A percentile compares a stretch with the other conserved stretches of the same genome.
Conservation (phyloP, 1,140 invertebrate genomes). For the Anthonomus grandis region DNA sequence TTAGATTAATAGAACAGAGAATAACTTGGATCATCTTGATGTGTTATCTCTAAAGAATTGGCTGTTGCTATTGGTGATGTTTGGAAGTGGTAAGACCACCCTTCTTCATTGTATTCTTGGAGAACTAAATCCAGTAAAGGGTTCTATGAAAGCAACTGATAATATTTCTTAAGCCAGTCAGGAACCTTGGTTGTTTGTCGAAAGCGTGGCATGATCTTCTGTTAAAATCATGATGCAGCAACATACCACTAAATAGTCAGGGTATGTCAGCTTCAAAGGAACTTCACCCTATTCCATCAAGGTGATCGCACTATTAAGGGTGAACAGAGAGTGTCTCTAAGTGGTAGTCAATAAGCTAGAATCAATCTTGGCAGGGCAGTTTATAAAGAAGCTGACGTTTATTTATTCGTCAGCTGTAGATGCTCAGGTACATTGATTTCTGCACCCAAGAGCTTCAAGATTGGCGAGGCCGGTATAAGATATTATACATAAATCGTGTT, state of each 20-base stretch:
- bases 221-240: constrained; percentile 42
- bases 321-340: constrained; percentile 77
- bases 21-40: constrained; percentile 57
- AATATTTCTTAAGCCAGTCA: constrained; percentile 58
- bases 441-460: too few relatives aligned
- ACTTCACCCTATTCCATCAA: constrained; percentile 64
- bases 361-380: constrained; percentile 82
- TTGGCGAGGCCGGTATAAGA: too few relatives aligned
- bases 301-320: constrained; percentile 79
- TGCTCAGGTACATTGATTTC: too few relatives aligned
- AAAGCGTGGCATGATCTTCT: constrained; percentile 62
- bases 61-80: constrained; percentile 66
- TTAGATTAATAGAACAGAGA: constrained; percentile 51
- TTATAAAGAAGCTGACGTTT: constrained; percentile 77
- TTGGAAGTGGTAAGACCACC: constrained; percentile 75
- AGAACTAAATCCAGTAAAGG: constrained; percentile 64
- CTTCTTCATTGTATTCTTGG: constrained; percentile 74
- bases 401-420: constrained; percentile 75
- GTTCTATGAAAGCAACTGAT: constrained; percentile 44
- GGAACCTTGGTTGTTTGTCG: constrained; percentile 60
- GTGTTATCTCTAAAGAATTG: constrained; percentile 56
- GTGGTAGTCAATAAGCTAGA: constrained; percentile 87
- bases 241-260: constrained; percentile 62
- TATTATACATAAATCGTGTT: too few relatives aligned
- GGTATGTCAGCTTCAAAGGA: constrained; percentile 62